Evolutionary conservation across 2,888 invertebrate species (phyloP).

Genomic region (Hyles lineata): DNA sequence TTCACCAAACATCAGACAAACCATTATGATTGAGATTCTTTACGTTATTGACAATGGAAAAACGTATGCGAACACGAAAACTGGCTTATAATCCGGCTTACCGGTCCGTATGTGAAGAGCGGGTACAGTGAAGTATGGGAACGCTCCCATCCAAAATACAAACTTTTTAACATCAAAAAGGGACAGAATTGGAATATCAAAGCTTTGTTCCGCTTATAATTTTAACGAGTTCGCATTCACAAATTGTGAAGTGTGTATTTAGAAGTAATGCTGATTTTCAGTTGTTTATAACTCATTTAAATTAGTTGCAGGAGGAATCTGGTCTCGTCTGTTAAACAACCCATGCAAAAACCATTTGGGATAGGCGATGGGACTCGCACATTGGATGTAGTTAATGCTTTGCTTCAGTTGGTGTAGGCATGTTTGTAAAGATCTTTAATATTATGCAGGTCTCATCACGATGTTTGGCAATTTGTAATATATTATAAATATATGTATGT

Average conservation of each 20-base stretch:
- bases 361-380: too few species aligned
- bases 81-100: not conserved
- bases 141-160: conserved; percentile 25
- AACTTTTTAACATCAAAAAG: conserved; percentile 34
- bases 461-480: too few species aligned
- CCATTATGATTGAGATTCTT: not conserved
- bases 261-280: not conserved
- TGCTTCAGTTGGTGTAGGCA: too few species aligned
- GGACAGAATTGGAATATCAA: conserved; percentile 26
- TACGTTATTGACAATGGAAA: not conserved
- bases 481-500: too few species aligned
- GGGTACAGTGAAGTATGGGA: conserved; percentile 31
- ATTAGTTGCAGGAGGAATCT: too few species aligned
- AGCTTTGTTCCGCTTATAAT: conserved; percentile 32
- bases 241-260: conserved; percentile 33
- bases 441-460: too few species aligned
- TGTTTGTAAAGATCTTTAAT: too few species aligned
- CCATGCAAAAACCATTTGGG: too few species aligned
- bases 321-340: too few species aligned
- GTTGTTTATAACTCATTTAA: too few species aligned
- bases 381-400: too few species aligned
- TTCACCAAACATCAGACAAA: too few species aligned
- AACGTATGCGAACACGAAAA: not conserved
- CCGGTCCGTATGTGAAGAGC: conserved; percentile 22
- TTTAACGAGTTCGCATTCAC: conserved; percentile 31